Base-by-base conservation (phyloP, 1,140 invertebrate species). In the Trichogramma pretiosum region DNA sequence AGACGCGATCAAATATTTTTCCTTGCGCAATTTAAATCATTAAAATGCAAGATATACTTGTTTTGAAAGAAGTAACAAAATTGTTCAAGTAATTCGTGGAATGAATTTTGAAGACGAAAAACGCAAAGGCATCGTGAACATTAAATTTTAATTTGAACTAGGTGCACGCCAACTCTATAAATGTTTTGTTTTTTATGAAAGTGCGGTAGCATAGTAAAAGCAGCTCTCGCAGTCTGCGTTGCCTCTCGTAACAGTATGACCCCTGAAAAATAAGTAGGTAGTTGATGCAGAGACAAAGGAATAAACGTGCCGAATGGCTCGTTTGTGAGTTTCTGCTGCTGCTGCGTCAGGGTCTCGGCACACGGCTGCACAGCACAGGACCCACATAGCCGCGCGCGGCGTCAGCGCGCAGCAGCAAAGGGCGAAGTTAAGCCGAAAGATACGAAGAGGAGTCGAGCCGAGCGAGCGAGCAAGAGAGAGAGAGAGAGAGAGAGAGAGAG, bases 201-300 rank as follows among this genome's bases (percentile, higher is more conserved):
- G n/a, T 26, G n/a, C 35, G 13, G 5, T 43, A 16, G 50, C 40
- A 45, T 37, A 33, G 50, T 55, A 58, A 54, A 59, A 46, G 59
- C 53, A 47, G 60, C 61, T 62, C 57, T 66, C 61, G 58, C 60
- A 64, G 61, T 7, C 26, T 30, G 8, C 26, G 7, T 13, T 30
- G 26, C 8, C 26, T 13, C 13, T 7, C 26, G 13, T n/a, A n/a
- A n/a, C n/a, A n/a, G n/a, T n/a, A n/a, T n/a, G n/a, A n/a, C n/a
- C 8, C 13, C 26, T 13, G 26, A 7, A 30, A 7, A 13, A 13
- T 7, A 30, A 13, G 13, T 2, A 16, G 57, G 57, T 54, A 57
- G 55, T 57, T 60, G 57, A 60, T 58, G 63, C 60, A 64, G 66
- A 71, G 66, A 70, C 67, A 70, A 71, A 70, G 66, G 65, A 71